Percentiles rank a stretch among this genome's conserved stretches.
These are phyloP conservation scores for Galagoides demidoff DNA, from an alignment of 2,797 vertebrate genomes.

Conservation along the genomic window DNA sequence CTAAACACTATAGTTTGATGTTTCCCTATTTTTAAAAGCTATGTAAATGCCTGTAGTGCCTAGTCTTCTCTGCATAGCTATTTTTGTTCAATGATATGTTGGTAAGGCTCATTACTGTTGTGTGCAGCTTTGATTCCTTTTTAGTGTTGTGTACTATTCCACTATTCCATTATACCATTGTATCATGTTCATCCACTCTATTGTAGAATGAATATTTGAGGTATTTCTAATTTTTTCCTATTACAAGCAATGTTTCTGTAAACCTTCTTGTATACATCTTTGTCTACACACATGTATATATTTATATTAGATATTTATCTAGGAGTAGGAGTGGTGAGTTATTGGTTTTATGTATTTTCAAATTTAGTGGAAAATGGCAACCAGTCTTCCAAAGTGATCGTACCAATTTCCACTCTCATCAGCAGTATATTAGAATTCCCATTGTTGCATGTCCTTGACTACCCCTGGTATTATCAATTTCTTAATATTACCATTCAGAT, in stretches of 20 bases:
- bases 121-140: neutral
- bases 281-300: neutral
- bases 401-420: neutral
- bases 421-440: neutral
- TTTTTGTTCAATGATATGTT: neutral
- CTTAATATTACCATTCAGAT: neutral
- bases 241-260: neutral
- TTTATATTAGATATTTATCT: neutral
- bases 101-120: neutral
- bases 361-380: neutral
- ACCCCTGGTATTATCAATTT: neutral
- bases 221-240: constrained; percentile 17
- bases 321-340: neutral
- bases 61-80: neutral
- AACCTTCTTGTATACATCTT: neutral
- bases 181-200: neutral
- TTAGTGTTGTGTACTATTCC: neutral
- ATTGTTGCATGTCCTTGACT: neutral
- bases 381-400: neutral
- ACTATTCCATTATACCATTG: neutral
- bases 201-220: neutral
- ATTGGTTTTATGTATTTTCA: neutral
- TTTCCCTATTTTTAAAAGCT: neutral
- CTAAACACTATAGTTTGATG: neutral
- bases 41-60: neutral